Base-by-base conservation (phyloP, 2,888 invertebrate species). In the Phorcus lineatus region DNA sequence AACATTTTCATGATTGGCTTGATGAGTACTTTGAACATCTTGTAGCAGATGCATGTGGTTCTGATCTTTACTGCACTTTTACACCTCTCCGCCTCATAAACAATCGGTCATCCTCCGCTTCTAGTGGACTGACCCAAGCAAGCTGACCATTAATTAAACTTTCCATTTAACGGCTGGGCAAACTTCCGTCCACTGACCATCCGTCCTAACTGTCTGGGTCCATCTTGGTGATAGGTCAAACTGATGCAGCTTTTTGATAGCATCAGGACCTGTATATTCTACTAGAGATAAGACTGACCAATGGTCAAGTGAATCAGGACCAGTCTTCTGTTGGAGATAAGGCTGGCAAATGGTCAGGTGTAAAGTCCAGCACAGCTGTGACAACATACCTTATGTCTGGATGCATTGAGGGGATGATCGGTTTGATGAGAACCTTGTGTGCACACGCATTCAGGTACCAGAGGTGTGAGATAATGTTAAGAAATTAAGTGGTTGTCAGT, bases 91-190 rank as follows among this genome's bases (percentile, higher is more conserved):
- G 70, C n/a, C 19, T n/a, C 70, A 70, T 70, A 70, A 70, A 70
- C 19, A 17, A 70, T 36, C 31, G n/a, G 40, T 36, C 28, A 40
- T 40, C 36, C 31, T 19, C 70, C 17, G 36, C 70, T 36, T 70
- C 17, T 36, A 70, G 70, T 70, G 16, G 19, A 31, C 28, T 70
- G 70, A 36, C 40, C 36, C 31, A 19, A 36, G 16, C 70, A 70
- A 11, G 16, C 19, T 28, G 28, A 36, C 70, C 70, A 31, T 70
- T 70, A 70, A 70, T 4, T 36, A 17, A 31, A 40, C 31, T 31
- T 40, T 31, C 70, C 70, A 40, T 70, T 70, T 70, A 70, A 70
- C 70, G 40, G 70, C 70, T 70, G 70, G 70, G 36, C 70, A 70
- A n/a, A 36, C 70, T 3, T 70, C 70, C 70, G 40, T 67, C 67